Conservation (phyloP, 2,888 invertebrate genomes). For the Lycaena phlaeas region DNA sequence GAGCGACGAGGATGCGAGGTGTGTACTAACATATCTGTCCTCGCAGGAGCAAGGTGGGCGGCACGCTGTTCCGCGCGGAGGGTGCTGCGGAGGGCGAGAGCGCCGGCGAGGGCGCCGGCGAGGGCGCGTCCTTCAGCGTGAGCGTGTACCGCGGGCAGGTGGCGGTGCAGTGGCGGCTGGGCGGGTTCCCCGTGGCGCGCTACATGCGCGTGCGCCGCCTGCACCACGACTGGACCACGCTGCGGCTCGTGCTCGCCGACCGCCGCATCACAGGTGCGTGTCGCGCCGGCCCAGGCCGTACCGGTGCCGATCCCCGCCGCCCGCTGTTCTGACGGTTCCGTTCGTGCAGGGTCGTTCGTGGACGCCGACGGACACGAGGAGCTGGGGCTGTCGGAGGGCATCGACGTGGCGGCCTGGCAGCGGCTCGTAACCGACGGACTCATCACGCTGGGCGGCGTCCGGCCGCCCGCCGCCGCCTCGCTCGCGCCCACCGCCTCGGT, state of each 20-base stretch:
- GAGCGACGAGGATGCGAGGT: too few relatives aligned
- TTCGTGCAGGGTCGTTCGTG: conserved; percentile 54
- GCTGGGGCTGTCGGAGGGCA: conserved; percentile 53
- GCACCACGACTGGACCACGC: conserved; percentile 27
- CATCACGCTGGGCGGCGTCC: conserved; percentile 50
- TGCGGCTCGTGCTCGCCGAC: conserved; percentile 23
- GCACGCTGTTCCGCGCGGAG: conserved; percentile 82
- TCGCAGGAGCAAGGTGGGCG: conserved; percentile 79
- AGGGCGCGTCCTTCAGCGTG: conserved; percentile 75
- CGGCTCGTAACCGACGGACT: conserved; percentile 55
- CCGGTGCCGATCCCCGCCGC: too few relatives aligned
- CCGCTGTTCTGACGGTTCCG: too few relatives aligned
- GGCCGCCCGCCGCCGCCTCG: conserved; percentile 18
- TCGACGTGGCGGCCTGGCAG: conserved; percentile 66
- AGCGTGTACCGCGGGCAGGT: conserved; percentile 80
- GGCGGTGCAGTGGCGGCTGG: conserved; percentile 78
- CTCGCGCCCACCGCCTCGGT: conserved; percentile 20
- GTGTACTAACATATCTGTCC: too few relatives aligned
- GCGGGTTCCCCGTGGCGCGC: conserved; percentile 33
- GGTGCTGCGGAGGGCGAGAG: conserved; percentile 53
- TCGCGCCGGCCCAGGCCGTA: too few relatives aligned
- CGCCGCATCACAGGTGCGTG: conserved; percentile 25
- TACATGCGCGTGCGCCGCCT: conserved; percentile 42
- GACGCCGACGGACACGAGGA: conserved; percentile 67
- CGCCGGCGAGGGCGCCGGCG: conserved; percentile 60